Base-by-base conservation (phyloP, 2,797 vertebrate species). In the Myotis myotis region DNA sequence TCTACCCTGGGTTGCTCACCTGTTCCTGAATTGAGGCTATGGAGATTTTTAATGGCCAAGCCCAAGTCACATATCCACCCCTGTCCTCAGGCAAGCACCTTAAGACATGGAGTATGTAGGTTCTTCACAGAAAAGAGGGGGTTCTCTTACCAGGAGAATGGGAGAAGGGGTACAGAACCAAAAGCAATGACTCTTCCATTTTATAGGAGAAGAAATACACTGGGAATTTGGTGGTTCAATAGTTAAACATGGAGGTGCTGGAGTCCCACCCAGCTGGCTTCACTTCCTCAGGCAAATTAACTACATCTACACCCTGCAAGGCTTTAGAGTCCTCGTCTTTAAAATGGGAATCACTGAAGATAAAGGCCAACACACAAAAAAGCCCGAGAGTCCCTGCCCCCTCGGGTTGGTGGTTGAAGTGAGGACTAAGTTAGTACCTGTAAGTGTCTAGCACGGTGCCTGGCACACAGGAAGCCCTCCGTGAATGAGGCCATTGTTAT, bases 291-390 rank as follows among this genome's bases (percentile, higher is more conserved):
- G 68, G 55, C 33, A 88, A 60, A 66, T 64, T 17, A n/a, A 30
- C 62, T 28, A 23, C n/a, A 28, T 47, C 57, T 76, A 1, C 20
- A 41, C 68, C 38, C 87, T 68, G n/a, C 68, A 68, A 68, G 47
- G 3, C 9, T 78, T 93, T 76, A 47, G 60, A 33, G 23, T 74
- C 22, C 20, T 82, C 15, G 19, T 62, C 38, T 81, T 5, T 80
- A 51, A 96, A 85, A 44, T 28, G 74, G 68, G 49, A 33, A 51
- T 80, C 80, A 68, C 4, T 68, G 89, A 80, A 60, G 64, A 62
- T 76, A 80, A 86, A 90, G 53, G 17, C 22, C 66, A 89, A 79
- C 38, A 91, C 92, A 92, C 30, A 53, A 66, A 79, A 87, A 41
- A 47, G 11, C 15, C 7, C 19, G 28, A 28, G 10, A 49, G 33